These are phyloP conservation scores for Bothrops jararaca DNA, from an alignment of 2,113 vertebrate genomes.

Conservation along the genomic window DNA sequence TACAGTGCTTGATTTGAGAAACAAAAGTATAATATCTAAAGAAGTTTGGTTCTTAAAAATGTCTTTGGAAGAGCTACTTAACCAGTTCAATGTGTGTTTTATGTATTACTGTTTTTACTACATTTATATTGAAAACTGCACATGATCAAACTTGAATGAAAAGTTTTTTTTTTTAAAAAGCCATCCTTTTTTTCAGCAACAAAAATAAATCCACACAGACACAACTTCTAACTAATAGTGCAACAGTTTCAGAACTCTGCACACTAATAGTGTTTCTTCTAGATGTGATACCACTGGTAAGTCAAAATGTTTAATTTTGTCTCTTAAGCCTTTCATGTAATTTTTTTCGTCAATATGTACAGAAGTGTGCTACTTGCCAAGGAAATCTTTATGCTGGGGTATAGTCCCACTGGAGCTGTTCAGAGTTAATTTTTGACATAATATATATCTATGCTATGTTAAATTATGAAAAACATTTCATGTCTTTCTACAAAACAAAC, in stretches of 20 bases:
- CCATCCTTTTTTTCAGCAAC: slow-evolving; percentile 28
- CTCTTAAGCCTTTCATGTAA: background rate
- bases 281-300: slow-evolving; percentile 92
- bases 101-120: background rate
- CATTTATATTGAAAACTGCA: background rate
- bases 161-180: background rate
- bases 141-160: background rate
- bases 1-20: background rate
- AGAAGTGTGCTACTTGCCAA: background rate
- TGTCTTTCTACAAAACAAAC: background rate
- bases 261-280: slow-evolving; percentile 87
- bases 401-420: background rate
- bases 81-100: background rate
- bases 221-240: slow-evolving; percentile 37
- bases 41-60: background rate
- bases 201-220: slow-evolving; percentile 60
- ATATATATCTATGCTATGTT: background rate
- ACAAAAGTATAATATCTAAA: background rate
- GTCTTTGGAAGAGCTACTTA: background rate
- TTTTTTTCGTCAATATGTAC: background rate
- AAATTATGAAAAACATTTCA: background rate
- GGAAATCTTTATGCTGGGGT: background rate
- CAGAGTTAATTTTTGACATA: background rate
- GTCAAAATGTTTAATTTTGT: slow-evolving; percentile 2
- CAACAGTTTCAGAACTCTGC: slow-evolving; percentile 84